Evolutionary conservation across 2,113 vertebrate genomes (phyloP), one percentile per base, ranked within the genome.

Genomic region (Muntiacus muntjak): DNA sequence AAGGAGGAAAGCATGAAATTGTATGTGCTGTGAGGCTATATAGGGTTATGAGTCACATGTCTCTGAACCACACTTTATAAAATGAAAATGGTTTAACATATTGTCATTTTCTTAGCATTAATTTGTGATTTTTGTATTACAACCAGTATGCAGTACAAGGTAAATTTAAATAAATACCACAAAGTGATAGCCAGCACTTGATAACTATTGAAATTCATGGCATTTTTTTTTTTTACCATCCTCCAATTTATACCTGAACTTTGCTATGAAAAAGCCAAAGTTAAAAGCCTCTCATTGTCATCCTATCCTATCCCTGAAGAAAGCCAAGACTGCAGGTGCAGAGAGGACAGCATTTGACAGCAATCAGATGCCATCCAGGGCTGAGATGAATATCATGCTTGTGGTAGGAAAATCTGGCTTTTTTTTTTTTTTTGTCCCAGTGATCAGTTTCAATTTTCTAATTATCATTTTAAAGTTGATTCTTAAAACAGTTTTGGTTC

Each of bases 151-250:
- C 52, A 81, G 47, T 82, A 74, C 45, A 94, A 98, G 96, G 92
- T 98, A 96, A 98, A 93, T 25, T 83, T 90, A 97, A 98, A 94
- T 91, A 94, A 95, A 92, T 76, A n/a, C 97, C 76, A 96, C 92
- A 98, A 96, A 98, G 21, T 82, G 91, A 98, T 85, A 52, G 43
- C 50, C 90, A 95, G 54, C 13, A 78, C 21, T 89, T 95, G 96
- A 94, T 74, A 93, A 96, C 91, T 76, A 71, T 0, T 23, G 14
- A 96, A 97, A 98, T 93, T 88, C 97, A 97, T 92, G 58, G 23
- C 71, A 40, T 95, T 54, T 96, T 96, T 4, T 40, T 76, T 1
- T 15, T 45, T 5, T 14, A 47, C 47, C 12, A 28, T 15, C 62
- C 23, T 97, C 96, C 88, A 85, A 89, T 82, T 96, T 85, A 90